phyloP scores from a whole-genome alignment of 2,888 invertebrate species.

The Lacanobia wlatinum region DNA sequence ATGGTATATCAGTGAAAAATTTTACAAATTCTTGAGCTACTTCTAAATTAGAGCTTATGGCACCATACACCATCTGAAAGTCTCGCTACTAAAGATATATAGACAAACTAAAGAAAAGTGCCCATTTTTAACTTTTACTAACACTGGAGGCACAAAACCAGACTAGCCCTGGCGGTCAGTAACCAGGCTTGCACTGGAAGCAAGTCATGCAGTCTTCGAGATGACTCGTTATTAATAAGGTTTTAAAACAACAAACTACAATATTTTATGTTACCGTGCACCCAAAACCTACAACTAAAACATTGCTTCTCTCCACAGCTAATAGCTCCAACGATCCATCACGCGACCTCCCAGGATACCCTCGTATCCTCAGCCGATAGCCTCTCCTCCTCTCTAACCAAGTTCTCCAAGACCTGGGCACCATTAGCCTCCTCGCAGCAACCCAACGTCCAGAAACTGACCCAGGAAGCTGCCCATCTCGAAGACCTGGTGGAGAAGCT shows the following conservation, averaged over 20 bases:
- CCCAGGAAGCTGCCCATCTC: constrained; percentile 63
- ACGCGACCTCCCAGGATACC: constrained; percentile 73
- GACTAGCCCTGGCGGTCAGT: no score
- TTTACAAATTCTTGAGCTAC: no score
- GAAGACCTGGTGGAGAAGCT: constrained; percentile 70
- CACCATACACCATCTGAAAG: no score
- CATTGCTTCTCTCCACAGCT: constrained; percentile 66
- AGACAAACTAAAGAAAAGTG: no score
- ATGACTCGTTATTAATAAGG: no score
- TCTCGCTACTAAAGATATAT: no score
- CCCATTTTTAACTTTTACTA: no score
- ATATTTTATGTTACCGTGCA: no score
- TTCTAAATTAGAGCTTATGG: no score
- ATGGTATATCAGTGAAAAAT: no score
- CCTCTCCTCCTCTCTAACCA: constrained; percentile 68
- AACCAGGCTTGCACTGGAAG: not conserved
- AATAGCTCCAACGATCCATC: constrained; percentile 78
- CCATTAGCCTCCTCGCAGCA: constrained; percentile 67
- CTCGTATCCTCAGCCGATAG: constrained; percentile 73
- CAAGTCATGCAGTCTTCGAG: not conserved
- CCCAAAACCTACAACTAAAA: not conserved
- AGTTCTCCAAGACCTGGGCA: constrained; percentile 71
- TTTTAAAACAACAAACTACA: no score
- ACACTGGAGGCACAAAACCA: no score
- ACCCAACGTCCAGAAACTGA: constrained; percentile 64